These are phyloP conservation scores for Lottia gigantea DNA, from an alignment of 2,888 invertebrate species.

Conservation along the genomic window DNA sequence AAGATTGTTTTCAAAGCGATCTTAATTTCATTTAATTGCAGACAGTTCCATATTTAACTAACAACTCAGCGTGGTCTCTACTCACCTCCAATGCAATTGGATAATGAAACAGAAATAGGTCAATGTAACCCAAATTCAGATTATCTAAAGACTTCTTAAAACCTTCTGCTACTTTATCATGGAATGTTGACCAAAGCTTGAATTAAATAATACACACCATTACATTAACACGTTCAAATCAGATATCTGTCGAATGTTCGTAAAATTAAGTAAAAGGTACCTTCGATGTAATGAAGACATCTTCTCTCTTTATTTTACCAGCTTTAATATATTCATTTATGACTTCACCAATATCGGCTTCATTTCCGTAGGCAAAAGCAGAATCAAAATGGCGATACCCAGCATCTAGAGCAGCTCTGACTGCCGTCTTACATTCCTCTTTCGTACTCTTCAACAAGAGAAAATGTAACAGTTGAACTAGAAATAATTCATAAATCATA, in stretches of 20 bases:
- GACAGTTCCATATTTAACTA: too few relatives aligned
- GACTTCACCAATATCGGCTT: constrained; percentile 24
- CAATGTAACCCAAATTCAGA: background rate
- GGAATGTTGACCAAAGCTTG: background rate
- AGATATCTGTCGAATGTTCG: too few relatives aligned
- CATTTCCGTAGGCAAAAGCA: constrained; percentile 25
- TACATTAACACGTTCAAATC: too few relatives aligned
- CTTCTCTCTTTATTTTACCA: constrained; percentile 26
- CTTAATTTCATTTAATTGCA: too few relatives aligned
- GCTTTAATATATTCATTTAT: constrained; percentile 22
- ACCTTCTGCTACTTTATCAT: background rate
- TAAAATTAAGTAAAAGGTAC: background rate
- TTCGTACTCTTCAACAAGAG: background rate
- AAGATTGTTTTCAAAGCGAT: too few relatives aligned
- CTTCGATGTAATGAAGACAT: constrained; percentile 30
- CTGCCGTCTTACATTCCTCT: constrained; percentile 14
- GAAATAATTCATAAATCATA: too few relatives aligned
- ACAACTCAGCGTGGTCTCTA: background rate
- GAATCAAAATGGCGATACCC: constrained; percentile 31
- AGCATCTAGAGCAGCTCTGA: constrained; percentile 20
- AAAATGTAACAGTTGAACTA: too few relatives aligned
- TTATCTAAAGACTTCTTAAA: background rate
- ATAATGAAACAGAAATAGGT: background rate
- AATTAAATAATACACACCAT: background rate
- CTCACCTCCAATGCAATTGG: background rate